phyloP scores from a whole-genome alignment of 2,113 vertebrate genomes.

The Ptilonorhynchus violaceus region DNA sequence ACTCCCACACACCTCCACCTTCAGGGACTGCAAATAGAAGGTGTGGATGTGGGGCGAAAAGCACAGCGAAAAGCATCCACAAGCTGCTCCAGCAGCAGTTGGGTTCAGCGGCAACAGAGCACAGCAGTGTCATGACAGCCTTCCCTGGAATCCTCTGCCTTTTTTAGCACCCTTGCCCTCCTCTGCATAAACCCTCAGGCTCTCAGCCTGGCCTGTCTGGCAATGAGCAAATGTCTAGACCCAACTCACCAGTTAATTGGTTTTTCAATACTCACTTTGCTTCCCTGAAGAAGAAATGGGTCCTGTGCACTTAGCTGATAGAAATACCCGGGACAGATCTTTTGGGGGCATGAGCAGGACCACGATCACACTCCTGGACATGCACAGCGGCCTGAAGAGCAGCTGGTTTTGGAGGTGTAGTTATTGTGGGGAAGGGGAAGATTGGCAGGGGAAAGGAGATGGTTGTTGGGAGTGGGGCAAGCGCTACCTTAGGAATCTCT shows the following conservation, averaged over 20 bases:
- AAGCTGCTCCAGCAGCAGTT: background rate
- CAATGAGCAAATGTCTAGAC: background rate
- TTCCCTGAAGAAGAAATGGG: background rate
- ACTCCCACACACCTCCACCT: background rate
- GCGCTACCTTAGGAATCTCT: fast-evolving
- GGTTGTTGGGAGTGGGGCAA: background rate
- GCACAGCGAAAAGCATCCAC: background rate
- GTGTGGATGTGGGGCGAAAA: background rate
- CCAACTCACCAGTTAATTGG: background rate
- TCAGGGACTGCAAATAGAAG: background rate
- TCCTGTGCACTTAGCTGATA: fast-evolving
- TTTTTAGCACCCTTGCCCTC: background rate
- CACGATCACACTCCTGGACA: background rate
- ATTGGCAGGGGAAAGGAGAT: background rate
- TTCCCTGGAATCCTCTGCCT: background rate
- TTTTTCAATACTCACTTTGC: background rate
- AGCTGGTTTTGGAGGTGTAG: background rate
- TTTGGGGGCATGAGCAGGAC: background rate
- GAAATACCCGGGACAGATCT: background rate
- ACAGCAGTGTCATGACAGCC: background rate
- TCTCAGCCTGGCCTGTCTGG: background rate
- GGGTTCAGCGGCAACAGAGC: background rate
- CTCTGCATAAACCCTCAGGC: background rate
- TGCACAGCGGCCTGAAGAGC: background rate
- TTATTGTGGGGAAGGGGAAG: background rate